phyloP scores from a whole-genome alignment of 1,140 invertebrate species.

The Neodiprion fabricii region DNA sequence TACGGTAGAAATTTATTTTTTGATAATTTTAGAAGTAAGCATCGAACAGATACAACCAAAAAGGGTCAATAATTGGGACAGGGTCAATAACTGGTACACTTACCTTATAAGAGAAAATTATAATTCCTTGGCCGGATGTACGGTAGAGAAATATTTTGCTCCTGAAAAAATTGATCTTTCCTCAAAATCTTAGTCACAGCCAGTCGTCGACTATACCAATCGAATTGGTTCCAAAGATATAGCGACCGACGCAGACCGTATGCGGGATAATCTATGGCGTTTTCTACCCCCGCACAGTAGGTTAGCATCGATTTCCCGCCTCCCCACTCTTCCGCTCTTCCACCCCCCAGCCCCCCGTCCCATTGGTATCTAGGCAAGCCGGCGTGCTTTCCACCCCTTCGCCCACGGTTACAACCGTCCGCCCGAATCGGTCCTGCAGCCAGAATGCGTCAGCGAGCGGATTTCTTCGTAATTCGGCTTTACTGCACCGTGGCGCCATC shows the following conservation, averaged over 20 bases:
- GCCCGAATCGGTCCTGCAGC: background rate
- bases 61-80: no score
- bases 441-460: background rate
- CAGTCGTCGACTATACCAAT: background rate
- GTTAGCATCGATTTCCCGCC: background rate
- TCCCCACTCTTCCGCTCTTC: no score
- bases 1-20: no score
- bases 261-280: slow-evolving; percentile 7
- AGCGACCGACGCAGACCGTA: background rate
- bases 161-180: no score
- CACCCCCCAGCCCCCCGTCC: background rate
- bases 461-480: background rate
- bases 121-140: no score
- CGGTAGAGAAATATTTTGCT: no score
- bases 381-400: background rate
- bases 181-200: no score
- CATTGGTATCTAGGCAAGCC: background rate
- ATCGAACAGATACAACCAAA: no score
- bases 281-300: background rate
- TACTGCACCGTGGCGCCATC: background rate
- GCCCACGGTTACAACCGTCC: background rate
- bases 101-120: no score
- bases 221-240: background rate
- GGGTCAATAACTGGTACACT: no score
- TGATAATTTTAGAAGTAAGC: no score